Conservation (phyloP, 2,113 vertebrate species). For the Zosterops lateralis region DNA sequence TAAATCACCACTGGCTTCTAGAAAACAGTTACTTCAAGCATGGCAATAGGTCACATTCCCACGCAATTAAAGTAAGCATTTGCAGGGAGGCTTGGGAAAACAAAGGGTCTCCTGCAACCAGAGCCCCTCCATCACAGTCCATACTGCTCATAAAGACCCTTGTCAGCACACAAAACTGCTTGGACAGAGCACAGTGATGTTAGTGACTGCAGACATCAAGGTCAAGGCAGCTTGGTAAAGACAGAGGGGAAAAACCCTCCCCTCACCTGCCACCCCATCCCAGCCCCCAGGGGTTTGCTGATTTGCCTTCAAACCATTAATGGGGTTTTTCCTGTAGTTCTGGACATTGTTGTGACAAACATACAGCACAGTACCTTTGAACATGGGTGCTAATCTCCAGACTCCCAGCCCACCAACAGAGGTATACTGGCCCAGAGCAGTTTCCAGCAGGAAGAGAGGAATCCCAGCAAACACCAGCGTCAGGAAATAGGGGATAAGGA, state of each 20-base stretch:
- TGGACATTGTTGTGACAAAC: accelerated
- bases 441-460: constrained; percentile 89
- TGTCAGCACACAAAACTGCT: not conserved
- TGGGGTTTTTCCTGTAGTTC: not conserved
- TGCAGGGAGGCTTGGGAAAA: not conserved
- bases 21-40: not conserved
- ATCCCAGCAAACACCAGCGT: constrained; percentile 90
- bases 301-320: not conserved
- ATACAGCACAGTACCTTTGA: constrained; percentile 81
- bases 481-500: constrained; percentile 88
- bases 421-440: constrained; percentile 86
- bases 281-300: not conserved
- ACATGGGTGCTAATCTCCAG: constrained; percentile 90
- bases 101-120: not conserved
- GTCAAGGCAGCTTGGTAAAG: not conserved
- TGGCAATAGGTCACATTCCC: not conserved
- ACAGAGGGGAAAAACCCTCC: not conserved
- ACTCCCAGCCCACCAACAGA: constrained; percentile 86
- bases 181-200: not conserved
- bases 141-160: not conserved
- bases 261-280: not conserved
- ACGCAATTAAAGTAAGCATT: not conserved
- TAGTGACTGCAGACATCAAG: not conserved
- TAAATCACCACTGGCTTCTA: not conserved
- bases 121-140: not conserved